Evolutionary conservation across 2,113 vertebrate species (phyloP).

Genomic region (Cololabis saira): DNA sequence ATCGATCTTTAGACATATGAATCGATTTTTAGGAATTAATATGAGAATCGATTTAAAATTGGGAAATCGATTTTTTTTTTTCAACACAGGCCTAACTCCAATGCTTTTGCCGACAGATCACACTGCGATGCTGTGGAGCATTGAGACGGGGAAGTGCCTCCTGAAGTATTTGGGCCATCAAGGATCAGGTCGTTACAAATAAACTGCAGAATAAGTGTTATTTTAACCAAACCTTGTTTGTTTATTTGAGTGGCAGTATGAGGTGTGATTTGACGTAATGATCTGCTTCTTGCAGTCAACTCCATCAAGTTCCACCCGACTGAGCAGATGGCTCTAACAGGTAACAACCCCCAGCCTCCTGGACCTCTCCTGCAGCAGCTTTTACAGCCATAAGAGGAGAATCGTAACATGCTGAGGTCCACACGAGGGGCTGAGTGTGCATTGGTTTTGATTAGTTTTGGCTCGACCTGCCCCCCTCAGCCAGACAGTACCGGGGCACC

Average conservation of each 20-base stretch:
- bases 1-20: no score
- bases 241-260: neutral
- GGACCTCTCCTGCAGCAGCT: no score
- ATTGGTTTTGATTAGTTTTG: no score
- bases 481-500: no score
- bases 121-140: constrained; percentile 96
- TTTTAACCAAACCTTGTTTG: neutral
- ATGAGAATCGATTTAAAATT: no score
- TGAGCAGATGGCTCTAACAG: constrained; percentile 96
- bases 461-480: no score
- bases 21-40: no score
- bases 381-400: no score
- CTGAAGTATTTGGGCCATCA: constrained; percentile 93
- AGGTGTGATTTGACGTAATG: neutral
- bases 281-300: constrained; percentile 85
- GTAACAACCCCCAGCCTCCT: constrained; percentile 60
- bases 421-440: no score
- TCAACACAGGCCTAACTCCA: no score
- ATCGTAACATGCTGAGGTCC: no score
- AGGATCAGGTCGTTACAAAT: constrained; percentile 88
- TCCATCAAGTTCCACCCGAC: constrained; percentile 98
- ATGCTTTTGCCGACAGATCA: constrained; percentile 83
- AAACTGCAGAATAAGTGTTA: neutral
- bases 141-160: constrained; percentile 95
- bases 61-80: no score